phyloP scores from a whole-genome alignment of 1,140 invertebrate genomes.

The Heliothis virescens region DNA sequence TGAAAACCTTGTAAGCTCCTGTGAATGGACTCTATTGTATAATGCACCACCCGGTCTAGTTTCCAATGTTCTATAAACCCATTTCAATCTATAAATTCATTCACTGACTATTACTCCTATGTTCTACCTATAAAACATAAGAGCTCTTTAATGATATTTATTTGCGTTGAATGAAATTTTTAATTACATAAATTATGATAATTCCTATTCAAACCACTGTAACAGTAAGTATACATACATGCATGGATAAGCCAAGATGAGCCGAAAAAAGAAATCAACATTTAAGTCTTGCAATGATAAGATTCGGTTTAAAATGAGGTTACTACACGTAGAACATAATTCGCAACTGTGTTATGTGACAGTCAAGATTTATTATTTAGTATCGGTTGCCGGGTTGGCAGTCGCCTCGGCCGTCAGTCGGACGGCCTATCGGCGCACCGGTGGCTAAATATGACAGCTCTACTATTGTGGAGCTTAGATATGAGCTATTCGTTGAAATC shows the following conservation, averaged over 20 bases:
- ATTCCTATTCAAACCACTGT: no score
- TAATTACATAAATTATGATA: no score
- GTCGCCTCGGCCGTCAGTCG: slow-evolving; percentile 41
- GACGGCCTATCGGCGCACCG: slow-evolving; percentile 21
- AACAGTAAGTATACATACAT: no score
- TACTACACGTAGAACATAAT: slow-evolving; percentile 35
- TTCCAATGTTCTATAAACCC: background rate
- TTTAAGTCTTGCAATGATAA: slow-evolving; percentile 5
- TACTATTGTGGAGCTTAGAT: slow-evolving; percentile 15
- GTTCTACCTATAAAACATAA: background rate
- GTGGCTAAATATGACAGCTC: slow-evolving; percentile 45
- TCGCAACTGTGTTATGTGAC: slow-evolving; percentile 40
- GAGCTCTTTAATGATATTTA: no score
- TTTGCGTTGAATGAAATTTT: no score
- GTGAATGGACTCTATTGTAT: slow-evolving; percentile 1
- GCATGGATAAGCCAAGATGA: no score
- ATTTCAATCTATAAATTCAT: no score
- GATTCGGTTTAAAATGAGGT: slow-evolving; percentile 27
- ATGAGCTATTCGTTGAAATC: background rate
- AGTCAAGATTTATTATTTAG: slow-evolving; percentile 48
- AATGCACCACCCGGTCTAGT: background rate
- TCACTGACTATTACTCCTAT: background rate
- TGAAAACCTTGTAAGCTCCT: background rate
- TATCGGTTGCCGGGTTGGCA: slow-evolving; percentile 51
- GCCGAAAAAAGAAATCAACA: background rate